Percentiles rank a stretch among this genome's conserved stretches.
Evolutionary conservation across 2,797 vertebrate genomes (phyloP).

Genomic region (Chromis chromis): DNA sequence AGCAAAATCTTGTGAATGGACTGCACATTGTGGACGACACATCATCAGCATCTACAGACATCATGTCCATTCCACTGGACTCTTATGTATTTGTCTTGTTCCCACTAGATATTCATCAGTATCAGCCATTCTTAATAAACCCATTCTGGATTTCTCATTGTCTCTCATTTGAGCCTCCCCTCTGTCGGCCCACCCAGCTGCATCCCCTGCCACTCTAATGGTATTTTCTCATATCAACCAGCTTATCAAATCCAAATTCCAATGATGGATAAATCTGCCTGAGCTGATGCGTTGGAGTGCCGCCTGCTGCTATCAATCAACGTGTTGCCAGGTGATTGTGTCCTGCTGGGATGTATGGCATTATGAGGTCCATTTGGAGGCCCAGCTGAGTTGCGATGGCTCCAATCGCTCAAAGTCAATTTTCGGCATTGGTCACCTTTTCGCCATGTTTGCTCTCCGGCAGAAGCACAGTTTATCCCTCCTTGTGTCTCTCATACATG

Average conservation of each 20-base stretch:
- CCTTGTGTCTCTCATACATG: constrained; percentile 6
- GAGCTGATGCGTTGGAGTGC: constrained; percentile 66
- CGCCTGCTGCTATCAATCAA: constrained; percentile 75
- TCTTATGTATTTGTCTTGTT: constrained; percentile 42
- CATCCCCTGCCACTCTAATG: constrained; percentile 68
- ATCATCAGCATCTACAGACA: constrained; percentile 37
- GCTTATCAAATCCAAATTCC: constrained; percentile 80
- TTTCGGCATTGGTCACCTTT: constrained; percentile 39
- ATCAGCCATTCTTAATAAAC: constrained; percentile 75
- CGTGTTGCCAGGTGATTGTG: constrained; percentile 77
- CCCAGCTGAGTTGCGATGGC: constrained; percentile 73
- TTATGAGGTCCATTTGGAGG: constrained; percentile 77
- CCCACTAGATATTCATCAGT: constrained; percentile 62
- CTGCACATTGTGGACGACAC: constrained; percentile 26
- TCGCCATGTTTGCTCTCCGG: constrained; percentile 16
- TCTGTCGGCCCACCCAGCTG: constrained; percentile 54
- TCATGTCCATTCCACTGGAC: constrained; percentile 35
- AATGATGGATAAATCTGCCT: constrained; percentile 83
- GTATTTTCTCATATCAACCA: constrained; percentile 74
- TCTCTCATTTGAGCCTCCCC: constrained; percentile 58
- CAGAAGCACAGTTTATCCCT: not conserved
- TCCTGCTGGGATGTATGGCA: constrained; percentile 70
- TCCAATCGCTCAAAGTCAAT: constrained; percentile 76
- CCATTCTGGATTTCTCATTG: constrained; percentile 68
- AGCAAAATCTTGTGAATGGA: constrained; percentile 37